A percentile compares a stretch with the other conserved stretches of the same genome.
These are phyloP conservation scores for Melanargia galathea DNA, from an alignment of 2,888 invertebrate species.

Conservation along the genomic window DNA sequence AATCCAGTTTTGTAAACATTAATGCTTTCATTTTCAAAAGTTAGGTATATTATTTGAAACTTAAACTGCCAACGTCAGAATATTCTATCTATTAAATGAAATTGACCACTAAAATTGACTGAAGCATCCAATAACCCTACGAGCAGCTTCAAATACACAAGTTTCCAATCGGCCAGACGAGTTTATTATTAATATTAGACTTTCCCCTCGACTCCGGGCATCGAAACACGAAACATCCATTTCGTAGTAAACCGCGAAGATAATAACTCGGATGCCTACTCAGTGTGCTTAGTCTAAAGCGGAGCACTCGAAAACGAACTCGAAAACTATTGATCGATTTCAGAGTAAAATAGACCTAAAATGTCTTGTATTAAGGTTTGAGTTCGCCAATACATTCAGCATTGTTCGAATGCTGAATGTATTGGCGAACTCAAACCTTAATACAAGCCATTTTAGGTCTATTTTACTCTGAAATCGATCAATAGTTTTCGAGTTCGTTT, in stretches of 20 bases:
- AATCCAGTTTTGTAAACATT: neutral
- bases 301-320: too few species aligned
- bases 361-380: too few species aligned
- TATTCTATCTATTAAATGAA: slow-evolving; percentile 9
- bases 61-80: too few species aligned
- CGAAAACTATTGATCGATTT: too few species aligned
- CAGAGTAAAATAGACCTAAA: too few species aligned
- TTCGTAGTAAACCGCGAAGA: slow-evolving; percentile 31
- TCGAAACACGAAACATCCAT: slow-evolving; percentile 41
- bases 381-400: too few species aligned
- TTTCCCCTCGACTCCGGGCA: slow-evolving; percentile 32
- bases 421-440: too few species aligned
- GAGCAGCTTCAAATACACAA: slow-evolving; percentile 17
- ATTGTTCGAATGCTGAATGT: too few species aligned
- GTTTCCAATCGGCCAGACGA: slow-evolving; percentile 36
- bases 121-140: slow-evolving; percentile 10
- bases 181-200: slow-evolving; percentile 41
- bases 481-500: too few species aligned
- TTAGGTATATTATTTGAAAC: neutral
- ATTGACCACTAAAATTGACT: slow-evolving; percentile 5
- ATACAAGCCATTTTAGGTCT: too few species aligned
- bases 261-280: slow-evolving; percentile 31
- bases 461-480: too few species aligned
- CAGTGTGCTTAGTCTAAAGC: too few species aligned
- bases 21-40: neutral